Conservation (phyloP, 2,113 vertebrate species). For the Motacilla tschutschensis region DNA sequence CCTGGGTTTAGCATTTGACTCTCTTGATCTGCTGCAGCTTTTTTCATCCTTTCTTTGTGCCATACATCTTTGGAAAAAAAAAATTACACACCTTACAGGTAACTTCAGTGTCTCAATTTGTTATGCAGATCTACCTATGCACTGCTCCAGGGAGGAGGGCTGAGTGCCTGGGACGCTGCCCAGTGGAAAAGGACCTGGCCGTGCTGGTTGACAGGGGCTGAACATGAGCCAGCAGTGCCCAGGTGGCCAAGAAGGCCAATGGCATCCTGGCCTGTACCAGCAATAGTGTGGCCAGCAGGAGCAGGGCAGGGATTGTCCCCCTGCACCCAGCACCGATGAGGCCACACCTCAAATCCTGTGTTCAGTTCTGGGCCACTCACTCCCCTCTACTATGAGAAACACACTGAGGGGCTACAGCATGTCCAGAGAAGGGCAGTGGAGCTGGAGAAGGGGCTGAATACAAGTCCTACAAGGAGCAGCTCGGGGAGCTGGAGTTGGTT, state of each 20-base stretch:
- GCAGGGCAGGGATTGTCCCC: background rate
- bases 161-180: background rate
- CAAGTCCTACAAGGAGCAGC: background rate
- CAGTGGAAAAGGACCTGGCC: background rate
- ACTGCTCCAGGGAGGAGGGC: background rate
- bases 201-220: background rate
- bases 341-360: background rate
- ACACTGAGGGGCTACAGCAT: background rate
- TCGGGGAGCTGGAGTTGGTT: background rate
- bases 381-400: background rate
- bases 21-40: background rate
- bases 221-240: background rate
- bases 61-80: background rate
- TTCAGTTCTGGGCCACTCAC: background rate
- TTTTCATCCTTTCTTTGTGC: background rate
- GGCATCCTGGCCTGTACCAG: background rate
- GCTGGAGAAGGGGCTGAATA: background rate
- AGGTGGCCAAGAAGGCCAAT: fast-evolving
- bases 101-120: background rate
- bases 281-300: background rate
- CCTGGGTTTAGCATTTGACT: background rate
- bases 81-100: background rate
- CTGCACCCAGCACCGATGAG: background rate
- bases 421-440: background rate
- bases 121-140: background rate